Conservation (phyloP, 1,140 invertebrate species). For the Penaeus indicus region DNA sequence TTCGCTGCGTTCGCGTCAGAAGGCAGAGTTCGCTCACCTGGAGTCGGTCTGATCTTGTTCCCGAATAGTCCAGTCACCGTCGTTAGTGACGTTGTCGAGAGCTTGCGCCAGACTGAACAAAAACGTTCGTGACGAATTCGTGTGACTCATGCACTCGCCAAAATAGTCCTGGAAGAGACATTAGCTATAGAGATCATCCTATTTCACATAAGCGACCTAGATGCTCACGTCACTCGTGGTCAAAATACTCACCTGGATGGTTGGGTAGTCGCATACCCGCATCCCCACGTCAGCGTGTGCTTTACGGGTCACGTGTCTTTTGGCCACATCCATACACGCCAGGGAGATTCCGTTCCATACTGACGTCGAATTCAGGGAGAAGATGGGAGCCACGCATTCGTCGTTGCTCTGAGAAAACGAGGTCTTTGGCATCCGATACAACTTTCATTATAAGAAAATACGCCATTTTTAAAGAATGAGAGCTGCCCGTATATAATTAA, state of each 20-base stretch:
- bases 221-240: background rate
- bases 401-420: slow-evolving; percentile 38
- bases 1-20: no score
- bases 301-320: slow-evolving; percentile 54
- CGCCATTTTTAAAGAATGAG: no score
- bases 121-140: slow-evolving; percentile 1
- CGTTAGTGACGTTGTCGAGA: slow-evolving; percentile 32
- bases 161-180: slow-evolving; percentile 36
- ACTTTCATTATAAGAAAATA: no score
- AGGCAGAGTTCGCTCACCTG: background rate
- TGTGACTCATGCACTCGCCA: slow-evolving; percentile 32
- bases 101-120: slow-evolving; percentile 8
- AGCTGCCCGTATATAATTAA: no score
- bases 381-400: slow-evolving; percentile 11
- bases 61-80: slow-evolving; percentile 38
- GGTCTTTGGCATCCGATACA: no score
- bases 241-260: slow-evolving; percentile 54
- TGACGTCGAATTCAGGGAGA: slow-evolving; percentile 33
- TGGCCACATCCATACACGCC: slow-evolving; percentile 56
- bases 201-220: background rate
- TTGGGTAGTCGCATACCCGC: slow-evolving; percentile 60
- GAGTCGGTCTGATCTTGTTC: background rate
- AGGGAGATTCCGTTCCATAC: slow-evolving; percentile 60
- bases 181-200: background rate
- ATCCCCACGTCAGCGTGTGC: slow-evolving; percentile 59